A percentile compares a stretch with the other conserved stretches of the same genome.
phyloP scores from a whole-genome alignment of 2,888 invertebrate genomes.

The Catocala sponsa region DNA sequence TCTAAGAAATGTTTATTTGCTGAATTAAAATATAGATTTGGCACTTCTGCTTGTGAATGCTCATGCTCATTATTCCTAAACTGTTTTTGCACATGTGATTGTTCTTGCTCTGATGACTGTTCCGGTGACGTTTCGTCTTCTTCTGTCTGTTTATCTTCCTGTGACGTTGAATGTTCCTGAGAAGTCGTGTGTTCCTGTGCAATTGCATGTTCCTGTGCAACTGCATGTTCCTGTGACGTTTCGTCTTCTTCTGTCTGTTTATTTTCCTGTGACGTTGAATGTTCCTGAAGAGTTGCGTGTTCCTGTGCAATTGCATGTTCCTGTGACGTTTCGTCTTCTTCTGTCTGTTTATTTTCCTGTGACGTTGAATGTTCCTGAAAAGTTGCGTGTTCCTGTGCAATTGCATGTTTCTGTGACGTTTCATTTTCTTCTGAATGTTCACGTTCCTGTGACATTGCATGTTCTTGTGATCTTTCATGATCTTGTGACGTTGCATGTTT shows the following conservation, averaged over 20 bases:
- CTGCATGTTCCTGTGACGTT: neutral
- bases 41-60: neutral
- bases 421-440: neutral
- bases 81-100: neutral
- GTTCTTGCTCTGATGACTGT: neutral
- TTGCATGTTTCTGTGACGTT: neutral
- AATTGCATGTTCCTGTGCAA: too few relatives aligned
- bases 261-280: neutral
- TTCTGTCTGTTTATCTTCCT: too few relatives aligned
- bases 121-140: too few relatives aligned
- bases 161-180: too few relatives aligned
- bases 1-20: neutral
- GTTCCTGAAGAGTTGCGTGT: too few relatives aligned
- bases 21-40: neutral
- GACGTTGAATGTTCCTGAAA: neutral
- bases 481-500: too few relatives aligned
- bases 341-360: neutral
- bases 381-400: too few relatives aligned
- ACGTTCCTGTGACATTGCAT: neutral
- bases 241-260: neutral
- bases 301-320: too few relatives aligned
- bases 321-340: neutral
- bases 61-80: neutral
- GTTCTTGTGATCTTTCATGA: too few relatives aligned
- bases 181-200: too few relatives aligned